A percentile compares a stretch with the other conserved stretches of the same genome.
Evolutionary conservation across 2,888 invertebrate species (phyloP).

Genomic region (Saturnia japonica): DNA sequence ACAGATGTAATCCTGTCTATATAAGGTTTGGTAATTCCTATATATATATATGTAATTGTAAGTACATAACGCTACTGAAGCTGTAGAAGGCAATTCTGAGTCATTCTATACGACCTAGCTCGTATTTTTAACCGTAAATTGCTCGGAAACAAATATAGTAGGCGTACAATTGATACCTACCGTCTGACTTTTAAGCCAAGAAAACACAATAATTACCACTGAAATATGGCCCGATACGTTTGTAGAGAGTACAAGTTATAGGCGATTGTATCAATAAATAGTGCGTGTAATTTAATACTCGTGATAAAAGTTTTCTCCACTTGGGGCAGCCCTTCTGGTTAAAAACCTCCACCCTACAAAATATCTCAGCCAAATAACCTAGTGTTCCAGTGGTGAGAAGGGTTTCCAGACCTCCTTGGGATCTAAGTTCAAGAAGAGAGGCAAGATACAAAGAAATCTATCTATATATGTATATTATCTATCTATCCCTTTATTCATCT

Average conservation of each 20-base stretch:
- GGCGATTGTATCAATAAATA: slow-evolving; percentile 2
- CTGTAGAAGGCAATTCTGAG: slow-evolving; percentile 1
- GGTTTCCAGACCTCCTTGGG: too few species aligned
- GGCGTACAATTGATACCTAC: slow-evolving; percentile 36
- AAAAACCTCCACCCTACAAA: too few species aligned
- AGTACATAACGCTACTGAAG: neutral
- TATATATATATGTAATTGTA: too few species aligned
- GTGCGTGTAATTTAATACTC: neutral
- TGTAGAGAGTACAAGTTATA: slow-evolving; percentile 19
- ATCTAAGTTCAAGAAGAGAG: too few species aligned
- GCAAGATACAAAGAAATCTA: too few species aligned
- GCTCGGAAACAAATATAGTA: slow-evolving; percentile 24
- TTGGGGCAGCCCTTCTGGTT: too few species aligned
- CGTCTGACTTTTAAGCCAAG: slow-evolving; percentile 32
- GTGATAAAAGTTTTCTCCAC: neutral
- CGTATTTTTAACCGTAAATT: slow-evolving; percentile 13
- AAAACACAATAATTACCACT: slow-evolving; percentile 34
- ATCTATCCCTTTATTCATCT: too few species aligned
- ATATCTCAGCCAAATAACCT: too few species aligned
- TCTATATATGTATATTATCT: too few species aligned
- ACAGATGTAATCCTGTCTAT: neutral
- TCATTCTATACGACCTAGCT: slow-evolving; percentile 1
- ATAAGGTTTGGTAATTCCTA: neutral
- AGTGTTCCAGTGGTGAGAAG: too few species aligned
- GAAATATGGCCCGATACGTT: slow-evolving; percentile 33